Evolutionary conservation across 2,113 vertebrate genomes (phyloP).

Genomic region (Apodemus speciosus): DNA sequence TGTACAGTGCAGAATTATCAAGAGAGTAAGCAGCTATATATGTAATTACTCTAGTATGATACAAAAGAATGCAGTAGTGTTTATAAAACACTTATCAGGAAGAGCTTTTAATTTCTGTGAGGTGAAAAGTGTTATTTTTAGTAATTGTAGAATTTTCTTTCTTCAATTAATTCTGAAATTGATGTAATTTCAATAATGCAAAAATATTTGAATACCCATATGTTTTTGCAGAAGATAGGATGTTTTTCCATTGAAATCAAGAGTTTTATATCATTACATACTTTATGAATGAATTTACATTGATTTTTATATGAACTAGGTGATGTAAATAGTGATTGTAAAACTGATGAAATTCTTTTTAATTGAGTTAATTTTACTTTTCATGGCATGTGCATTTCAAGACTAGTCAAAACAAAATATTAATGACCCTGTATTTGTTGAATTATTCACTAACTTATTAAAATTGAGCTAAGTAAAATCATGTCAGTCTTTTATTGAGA

Average conservation of each 20-base stretch:
- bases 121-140: background rate
- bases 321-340: conserved; percentile 31
- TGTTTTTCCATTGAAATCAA: background rate
- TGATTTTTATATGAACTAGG: conserved; percentile 45
- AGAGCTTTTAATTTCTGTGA: background rate
- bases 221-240: background rate
- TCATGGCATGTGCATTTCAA: background rate
- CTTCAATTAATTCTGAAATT: background rate
- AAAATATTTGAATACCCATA: background rate
- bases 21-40: background rate
- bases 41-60: background rate
- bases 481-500: conserved; percentile 14
- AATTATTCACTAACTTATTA: background rate
- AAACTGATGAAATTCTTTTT: conserved; percentile 16
- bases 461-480: conserved; percentile 18
- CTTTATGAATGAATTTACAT: conserved; percentile 54
- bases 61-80: background rate
- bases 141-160: background rate
- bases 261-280: background rate
- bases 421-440: background rate
- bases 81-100: background rate
- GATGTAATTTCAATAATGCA: background rate
- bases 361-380: conserved; percentile 31
- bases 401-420: conserved; percentile 25
- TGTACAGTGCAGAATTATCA: background rate